Conservation (phyloP, 1,140 invertebrate species). For the Brachionus paranguensis region DNA sequence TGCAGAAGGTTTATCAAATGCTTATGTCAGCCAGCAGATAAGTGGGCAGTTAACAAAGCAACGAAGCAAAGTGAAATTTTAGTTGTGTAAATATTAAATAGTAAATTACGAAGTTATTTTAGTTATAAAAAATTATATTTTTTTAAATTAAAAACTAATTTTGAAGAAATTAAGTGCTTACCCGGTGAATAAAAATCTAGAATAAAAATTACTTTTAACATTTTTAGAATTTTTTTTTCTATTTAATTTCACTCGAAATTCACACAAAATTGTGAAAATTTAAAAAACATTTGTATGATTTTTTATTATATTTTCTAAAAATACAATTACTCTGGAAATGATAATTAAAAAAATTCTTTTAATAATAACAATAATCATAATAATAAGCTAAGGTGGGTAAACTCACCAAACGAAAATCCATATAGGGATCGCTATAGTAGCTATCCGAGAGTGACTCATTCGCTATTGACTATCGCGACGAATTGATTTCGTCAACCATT, state of each 20-base stretch:
- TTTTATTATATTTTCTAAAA: no score
- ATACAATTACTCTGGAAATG: no score
- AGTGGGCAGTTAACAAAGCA: not conserved
- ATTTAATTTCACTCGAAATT: not conserved
- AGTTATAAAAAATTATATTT: not conserved
- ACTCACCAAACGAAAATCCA: no score
- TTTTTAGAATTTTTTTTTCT: not conserved
- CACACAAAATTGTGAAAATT: no score
- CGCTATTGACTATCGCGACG: no score
- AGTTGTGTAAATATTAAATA: not conserved
- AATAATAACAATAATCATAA: no score
- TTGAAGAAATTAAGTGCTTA: not conserved
- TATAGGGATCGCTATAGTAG: no score
- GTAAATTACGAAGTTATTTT: not conserved
- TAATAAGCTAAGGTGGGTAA: no score
- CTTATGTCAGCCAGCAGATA: not conserved
- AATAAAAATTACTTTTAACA: not conserved
- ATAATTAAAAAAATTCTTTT: no score
- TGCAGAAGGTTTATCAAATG: conserved; percentile 5
- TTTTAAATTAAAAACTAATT: not conserved
- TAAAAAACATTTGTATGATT: no score
- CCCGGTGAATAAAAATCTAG: not conserved
- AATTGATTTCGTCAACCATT: no score
- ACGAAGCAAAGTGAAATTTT: not conserved
- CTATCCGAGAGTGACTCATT: no score